Evolutionary conservation across 64 coral and sea anemone species (phyloP).

Genomic region (Actinia equina): DNA sequence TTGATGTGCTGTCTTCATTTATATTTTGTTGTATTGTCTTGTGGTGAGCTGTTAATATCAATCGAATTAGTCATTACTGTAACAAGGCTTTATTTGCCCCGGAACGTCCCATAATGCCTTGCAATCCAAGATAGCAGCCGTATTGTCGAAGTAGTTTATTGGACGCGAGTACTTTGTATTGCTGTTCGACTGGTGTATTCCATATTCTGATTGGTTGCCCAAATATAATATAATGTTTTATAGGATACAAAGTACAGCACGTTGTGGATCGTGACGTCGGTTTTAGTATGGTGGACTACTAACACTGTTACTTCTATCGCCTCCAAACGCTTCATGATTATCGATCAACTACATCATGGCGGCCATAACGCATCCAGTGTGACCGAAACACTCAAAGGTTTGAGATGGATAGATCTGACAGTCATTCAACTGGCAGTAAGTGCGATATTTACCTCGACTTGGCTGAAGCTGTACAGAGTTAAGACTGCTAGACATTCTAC

Average conservation of each 20-base stretch:
- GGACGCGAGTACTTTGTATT: no score
- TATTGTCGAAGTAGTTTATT: no score
- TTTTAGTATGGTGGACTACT: background rate
- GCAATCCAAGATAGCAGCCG: no score
- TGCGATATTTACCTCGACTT: background rate
- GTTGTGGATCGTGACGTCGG: background rate
- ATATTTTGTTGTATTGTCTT: no score
- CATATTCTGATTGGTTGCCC: no score
- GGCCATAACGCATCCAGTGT: no score
- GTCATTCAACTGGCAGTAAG: background rate
- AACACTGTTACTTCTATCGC: background rate
- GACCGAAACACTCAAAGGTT: background rate
- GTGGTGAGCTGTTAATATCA: no score
- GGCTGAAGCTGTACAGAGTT: background rate
- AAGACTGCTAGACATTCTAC: background rate
- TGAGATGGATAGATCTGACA: conserved; percentile 14
- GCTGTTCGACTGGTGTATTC: no score
- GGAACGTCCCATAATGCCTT: no score
- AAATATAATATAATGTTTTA: background rate
- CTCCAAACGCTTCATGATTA: background rate
- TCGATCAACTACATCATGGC: background rate
- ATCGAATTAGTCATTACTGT: no score
- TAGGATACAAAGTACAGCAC: background rate
- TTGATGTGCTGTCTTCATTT: no score
- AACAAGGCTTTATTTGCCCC: no score